Evolutionary conservation across 1,140 invertebrate species (phyloP), one percentile per base, ranked within the genome.

Genomic region (Scaptomyza pallida): DNA sequence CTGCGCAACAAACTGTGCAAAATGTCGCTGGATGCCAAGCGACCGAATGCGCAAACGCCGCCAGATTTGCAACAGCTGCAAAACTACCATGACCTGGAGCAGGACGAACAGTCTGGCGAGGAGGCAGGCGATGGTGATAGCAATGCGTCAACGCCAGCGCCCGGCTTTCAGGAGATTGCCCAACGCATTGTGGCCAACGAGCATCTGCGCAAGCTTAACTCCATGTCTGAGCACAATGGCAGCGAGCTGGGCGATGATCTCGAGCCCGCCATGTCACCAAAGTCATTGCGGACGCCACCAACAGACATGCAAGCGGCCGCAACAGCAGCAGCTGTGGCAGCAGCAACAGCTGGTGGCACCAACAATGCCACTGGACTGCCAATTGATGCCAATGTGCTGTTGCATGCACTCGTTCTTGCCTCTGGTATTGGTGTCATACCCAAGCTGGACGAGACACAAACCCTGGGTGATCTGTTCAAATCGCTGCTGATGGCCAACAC

Each of bases 1-100:
- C 93, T 99, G 5, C 94, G 98, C 41, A 99, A 99, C 92, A 99
- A 99, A 93, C 95, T 96, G 79, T 98, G 97, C 93, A 98, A 98
- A 91, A 92, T 97, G 82, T 95, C 96, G 33, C 23, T 95, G 92
- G 95, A 95, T 83, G 92, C 93, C 57, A 94, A 95, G 89, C 92
- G 94, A 56, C 93, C 26, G 94, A 74, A 93, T 92, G 77, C 92
- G 1, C 54, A 26, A 19, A 56, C 60, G 60, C 50, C 69, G 17
- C 51, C 61, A 16, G 60, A 70, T 17, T 92, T 63, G 90, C 92
- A 54, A 76, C 83, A 92, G 91, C 89, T 92, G 85, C 72, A 92
- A 88, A 50, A 60, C 5, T 73, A 77, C 8, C 61, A 95, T 75
- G 93, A 94, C 2, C 8, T 30, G 26, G 69, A 86, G 21, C 44